phyloP scores from a whole-genome alignment of 1,140 invertebrate genomes.

The Ooceraea biroi region DNA sequence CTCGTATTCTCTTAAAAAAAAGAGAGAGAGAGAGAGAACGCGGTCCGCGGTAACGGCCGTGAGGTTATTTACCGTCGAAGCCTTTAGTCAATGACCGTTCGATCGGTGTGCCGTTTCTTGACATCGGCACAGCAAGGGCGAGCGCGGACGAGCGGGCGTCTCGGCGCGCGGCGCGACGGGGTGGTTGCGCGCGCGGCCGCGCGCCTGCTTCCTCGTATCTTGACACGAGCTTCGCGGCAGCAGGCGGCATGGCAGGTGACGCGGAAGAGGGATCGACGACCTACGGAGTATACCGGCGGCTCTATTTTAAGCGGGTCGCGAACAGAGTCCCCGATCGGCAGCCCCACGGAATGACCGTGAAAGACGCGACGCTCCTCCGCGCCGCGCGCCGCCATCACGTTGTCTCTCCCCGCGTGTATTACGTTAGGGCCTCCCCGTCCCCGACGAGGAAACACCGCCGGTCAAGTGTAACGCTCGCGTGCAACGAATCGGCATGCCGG shows the following conservation, averaged over 20 bases:
- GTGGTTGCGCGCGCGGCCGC: conserved; percentile 46
- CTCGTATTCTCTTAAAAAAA: too few species aligned
- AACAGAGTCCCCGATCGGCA: conserved; percentile 60
- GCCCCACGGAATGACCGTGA: conserved; percentile 68
- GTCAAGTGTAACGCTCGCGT: conserved; percentile 61
- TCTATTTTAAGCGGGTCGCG: conserved; percentile 74
- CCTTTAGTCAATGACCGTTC: conserved; percentile 62
- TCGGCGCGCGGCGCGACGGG: conserved; percentile 26
- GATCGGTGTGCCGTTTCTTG: conserved; percentile 55
- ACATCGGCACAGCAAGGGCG: conserved; percentile 37
- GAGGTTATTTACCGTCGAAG: conserved; percentile 60
- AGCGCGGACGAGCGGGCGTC: conserved; percentile 4
- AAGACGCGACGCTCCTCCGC: conserved; percentile 50
- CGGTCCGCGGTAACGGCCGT: conserved; percentile 25
- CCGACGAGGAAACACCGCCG: conserved; percentile 27
- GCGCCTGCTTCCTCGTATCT: conserved; percentile 37
- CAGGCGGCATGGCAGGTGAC: conserved; percentile 71
- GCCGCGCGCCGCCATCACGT: conserved; percentile 8
- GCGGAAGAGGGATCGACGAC: conserved; percentile 77
- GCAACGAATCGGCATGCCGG: conserved; percentile 29
- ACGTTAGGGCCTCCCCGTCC: conserved; percentile 46
- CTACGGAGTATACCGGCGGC: conserved; percentile 67
- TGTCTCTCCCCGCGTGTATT: conserved; percentile 26
- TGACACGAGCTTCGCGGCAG: conserved; percentile 43
- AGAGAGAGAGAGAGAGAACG: not conserved